Evolutionary conservation across 2,797 vertebrate genomes (phyloP).

Genomic region (Enteromius radiatus): DNA sequence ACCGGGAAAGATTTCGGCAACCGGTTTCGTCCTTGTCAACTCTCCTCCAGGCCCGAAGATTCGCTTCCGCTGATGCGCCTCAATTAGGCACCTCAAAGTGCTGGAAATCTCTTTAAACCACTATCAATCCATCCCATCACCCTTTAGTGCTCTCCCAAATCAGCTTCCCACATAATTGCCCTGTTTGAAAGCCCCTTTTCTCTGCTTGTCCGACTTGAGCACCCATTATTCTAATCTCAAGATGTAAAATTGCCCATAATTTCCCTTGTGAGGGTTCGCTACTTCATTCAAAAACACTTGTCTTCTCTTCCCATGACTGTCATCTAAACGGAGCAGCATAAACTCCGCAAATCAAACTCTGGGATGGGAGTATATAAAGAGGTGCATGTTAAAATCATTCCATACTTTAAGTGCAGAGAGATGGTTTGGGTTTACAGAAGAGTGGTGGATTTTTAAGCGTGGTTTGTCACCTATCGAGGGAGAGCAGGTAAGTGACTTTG

Average conservation of each 20-base stretch:
- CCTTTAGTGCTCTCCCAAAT: constrained; percentile 74
- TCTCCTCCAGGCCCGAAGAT: constrained; percentile 63
- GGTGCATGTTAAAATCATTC: constrained; percentile 64
- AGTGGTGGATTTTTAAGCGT: constrained; percentile 19
- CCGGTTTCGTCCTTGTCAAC: constrained; percentile 14
- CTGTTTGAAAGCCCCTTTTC: constrained; percentile 77
- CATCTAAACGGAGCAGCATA: constrained; percentile 74
- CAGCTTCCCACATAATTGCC: constrained; percentile 76
- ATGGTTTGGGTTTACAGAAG: constrained; percentile 19
- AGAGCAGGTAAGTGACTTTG: constrained; percentile 52
- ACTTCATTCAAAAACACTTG: constrained; percentile 74
- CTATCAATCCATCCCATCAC: constrained; percentile 66
- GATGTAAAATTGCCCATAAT: constrained; percentile 87
- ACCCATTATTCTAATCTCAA: constrained; percentile 84
- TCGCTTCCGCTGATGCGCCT: constrained; percentile 66
- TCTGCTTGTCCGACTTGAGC: constrained; percentile 77
- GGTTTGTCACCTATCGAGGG: not conserved
- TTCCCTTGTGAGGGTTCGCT: constrained; percentile 78
- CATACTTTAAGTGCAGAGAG: constrained; percentile 57
- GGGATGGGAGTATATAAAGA: constrained; percentile 68
- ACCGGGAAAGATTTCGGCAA: constrained; percentile 40
- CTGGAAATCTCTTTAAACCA: constrained; percentile 61
- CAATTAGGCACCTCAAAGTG: constrained; percentile 74
- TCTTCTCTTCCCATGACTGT: constrained; percentile 70
- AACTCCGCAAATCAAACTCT: constrained; percentile 70